phyloP scores from a whole-genome alignment of 2,797 vertebrate species.

The Mormyrops attenuatus region DNA sequence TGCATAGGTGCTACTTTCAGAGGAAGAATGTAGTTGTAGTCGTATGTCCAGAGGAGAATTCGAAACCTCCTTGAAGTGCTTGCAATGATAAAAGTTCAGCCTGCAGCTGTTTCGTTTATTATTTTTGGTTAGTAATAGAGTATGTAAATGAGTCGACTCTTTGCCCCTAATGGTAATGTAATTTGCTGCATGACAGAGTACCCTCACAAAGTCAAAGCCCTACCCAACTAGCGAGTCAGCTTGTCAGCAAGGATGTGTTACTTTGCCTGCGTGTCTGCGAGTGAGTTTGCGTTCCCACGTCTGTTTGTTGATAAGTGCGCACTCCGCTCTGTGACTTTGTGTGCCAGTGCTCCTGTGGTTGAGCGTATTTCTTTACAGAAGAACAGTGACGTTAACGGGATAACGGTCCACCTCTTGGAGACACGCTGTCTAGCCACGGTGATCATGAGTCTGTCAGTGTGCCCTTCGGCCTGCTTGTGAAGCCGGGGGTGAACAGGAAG shows the following conservation, averaged over 20 bases:
- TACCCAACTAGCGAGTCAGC: neutral
- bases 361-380: neutral
- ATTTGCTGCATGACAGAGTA: slow-evolving; percentile 1
- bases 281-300: neutral
- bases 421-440: neutral
- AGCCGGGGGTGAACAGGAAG: neutral
- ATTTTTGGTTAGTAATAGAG: slow-evolving; percentile 1
- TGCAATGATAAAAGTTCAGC: slow-evolving; percentile 5
- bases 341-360: neutral
- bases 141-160: neutral
- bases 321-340: neutral
- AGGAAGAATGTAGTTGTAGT: neutral
- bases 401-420: neutral
- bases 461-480: neutral
- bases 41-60: neutral
- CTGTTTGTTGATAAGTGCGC: neutral
- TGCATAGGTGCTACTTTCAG: neutral
- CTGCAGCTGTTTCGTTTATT: neutral
- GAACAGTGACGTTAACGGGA: neutral
- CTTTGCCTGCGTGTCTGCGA: neutral
- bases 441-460: neutral
- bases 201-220: neutral
- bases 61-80: neutral
- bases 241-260: neutral
- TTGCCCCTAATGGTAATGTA: neutral